phyloP scores from a whole-genome alignment of 2,797 vertebrate species.

The Arnoldichthys spilopterus region DNA sequence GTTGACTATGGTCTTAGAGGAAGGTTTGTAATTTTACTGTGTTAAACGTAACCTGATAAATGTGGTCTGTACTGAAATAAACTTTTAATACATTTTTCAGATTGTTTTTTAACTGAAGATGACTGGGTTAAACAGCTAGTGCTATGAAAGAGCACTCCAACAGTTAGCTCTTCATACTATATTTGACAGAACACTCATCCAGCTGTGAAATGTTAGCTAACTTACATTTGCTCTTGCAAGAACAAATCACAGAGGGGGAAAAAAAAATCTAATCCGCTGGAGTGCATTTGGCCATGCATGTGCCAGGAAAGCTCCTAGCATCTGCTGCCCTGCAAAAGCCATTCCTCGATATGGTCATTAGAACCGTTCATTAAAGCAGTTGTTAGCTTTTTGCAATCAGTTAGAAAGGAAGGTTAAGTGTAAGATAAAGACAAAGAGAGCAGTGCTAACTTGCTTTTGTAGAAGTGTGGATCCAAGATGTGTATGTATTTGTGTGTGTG shows the following conservation, averaged over 20 bases:
- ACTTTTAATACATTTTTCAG: no score
- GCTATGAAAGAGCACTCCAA: background rate
- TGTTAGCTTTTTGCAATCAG: slow-evolving; percentile 70
- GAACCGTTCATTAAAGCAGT: slow-evolving; percentile 51
- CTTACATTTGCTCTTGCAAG: slow-evolving; percentile 10
- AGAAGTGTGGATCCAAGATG: background rate
- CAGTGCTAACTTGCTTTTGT: slow-evolving; percentile 47
- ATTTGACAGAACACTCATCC: background rate
- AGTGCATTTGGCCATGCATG: slow-evolving; percentile 62
- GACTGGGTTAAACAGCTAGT: background rate
- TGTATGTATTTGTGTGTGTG: background rate
- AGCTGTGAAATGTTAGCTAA: background rate
- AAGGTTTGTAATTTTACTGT: no score
- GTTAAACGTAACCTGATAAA: no score
- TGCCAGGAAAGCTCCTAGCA: slow-evolving; percentile 64
- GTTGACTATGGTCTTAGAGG: no score
- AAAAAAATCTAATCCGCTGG: slow-evolving; percentile 41
- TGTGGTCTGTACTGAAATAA: no score
- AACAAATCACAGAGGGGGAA: slow-evolving; percentile 37
- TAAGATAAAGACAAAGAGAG: background rate
- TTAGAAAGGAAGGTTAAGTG: slow-evolving; percentile 61
- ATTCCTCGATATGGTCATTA: slow-evolving; percentile 61
- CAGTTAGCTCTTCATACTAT: background rate
- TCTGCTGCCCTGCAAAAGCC: slow-evolving; percentile 66
- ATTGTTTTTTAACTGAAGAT: background rate